Evolutionary conservation across 2,888 invertebrate species (phyloP).

Genomic region (Siphlonurus alternatus): DNA sequence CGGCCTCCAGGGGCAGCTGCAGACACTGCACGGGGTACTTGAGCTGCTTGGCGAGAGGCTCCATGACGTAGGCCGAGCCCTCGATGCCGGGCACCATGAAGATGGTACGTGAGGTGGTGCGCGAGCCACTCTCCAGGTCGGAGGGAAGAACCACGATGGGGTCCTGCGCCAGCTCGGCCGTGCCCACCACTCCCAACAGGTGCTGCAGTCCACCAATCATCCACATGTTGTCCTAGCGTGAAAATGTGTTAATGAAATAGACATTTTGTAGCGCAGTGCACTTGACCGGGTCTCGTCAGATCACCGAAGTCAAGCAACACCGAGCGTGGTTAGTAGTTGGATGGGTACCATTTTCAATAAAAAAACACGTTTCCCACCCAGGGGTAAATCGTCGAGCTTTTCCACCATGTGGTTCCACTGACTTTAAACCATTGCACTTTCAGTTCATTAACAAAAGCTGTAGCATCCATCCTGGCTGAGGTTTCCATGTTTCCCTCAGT

Average conservation of each 20-base stretch:
- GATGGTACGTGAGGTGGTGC: conserved; percentile 27
- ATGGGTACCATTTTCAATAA: too few species aligned
- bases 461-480: too few species aligned
- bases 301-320: too few species aligned
- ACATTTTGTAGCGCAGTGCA: too few species aligned
- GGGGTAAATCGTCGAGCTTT: too few species aligned
- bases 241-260: background rate
- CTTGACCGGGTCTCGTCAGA: too few species aligned
- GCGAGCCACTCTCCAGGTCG: conserved; percentile 31
- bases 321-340: too few species aligned
- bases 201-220: conserved; percentile 32
- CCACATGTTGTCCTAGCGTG: background rate
- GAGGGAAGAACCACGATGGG: conserved; percentile 37
- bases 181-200: conserved; percentile 41
- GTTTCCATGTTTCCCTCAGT: too few species aligned
- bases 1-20: conserved; percentile 32
- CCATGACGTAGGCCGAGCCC: conserved; percentile 35
- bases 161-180: conserved; percentile 35
- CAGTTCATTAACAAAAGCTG: too few species aligned
- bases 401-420: too few species aligned
- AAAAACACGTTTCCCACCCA: too few species aligned
- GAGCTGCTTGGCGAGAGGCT: conserved; percentile 33
- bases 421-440: too few species aligned
- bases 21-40: conserved; percentile 34
- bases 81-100: conserved; percentile 51